phyloP scores from a whole-genome alignment of 53 echinoderm and acorn worm genomes.

The Henricia sp. region DNA sequence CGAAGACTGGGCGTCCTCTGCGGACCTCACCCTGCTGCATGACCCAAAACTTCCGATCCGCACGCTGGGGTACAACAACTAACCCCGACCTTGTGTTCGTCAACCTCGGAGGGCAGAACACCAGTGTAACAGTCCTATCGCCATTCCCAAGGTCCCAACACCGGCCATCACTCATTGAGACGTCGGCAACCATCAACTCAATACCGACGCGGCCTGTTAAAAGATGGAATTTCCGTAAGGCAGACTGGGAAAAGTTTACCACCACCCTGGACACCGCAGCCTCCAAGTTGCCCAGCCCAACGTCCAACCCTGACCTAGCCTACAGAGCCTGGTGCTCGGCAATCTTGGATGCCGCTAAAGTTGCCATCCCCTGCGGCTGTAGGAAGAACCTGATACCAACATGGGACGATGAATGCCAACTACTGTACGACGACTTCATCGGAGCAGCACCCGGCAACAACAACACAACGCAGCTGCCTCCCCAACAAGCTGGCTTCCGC shows the following conservation, averaged over 20 bases:
- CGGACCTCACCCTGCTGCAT: constrained; percentile 24
- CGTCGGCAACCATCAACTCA: neutral
- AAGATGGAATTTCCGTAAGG: constrained; percentile 55
- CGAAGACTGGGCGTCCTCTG: constrained; percentile 55
- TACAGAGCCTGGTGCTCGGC: constrained; percentile 9
- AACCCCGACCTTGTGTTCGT: constrained; percentile 65
- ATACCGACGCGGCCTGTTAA: constrained; percentile 14
- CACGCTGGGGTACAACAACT: constrained; percentile 43
- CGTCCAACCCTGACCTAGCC: constrained; percentile 12
- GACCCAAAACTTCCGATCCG: constrained; percentile 49
- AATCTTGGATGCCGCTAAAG: constrained; percentile 3
- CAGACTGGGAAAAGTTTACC: constrained; percentile 41
- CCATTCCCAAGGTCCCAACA: constrained; percentile 53
- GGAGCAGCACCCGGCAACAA: constrained; percentile 35
- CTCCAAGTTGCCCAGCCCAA: constrained; percentile 15
- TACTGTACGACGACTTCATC: constrained; percentile 34
- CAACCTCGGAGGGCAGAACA: constrained; percentile 29
- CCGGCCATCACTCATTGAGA: constrained; percentile 28
- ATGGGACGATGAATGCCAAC: constrained; percentile 46
- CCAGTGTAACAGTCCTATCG: constrained; percentile 17
- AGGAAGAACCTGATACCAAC: constrained; percentile 12
- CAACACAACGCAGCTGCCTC: no score
- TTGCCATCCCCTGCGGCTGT: constrained; percentile 37
- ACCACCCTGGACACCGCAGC: constrained; percentile 16
- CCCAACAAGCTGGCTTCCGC: no score